Base-by-base conservation (phyloP, 2,888 invertebrate genomes). In the Oscheius onirici region DNA sequence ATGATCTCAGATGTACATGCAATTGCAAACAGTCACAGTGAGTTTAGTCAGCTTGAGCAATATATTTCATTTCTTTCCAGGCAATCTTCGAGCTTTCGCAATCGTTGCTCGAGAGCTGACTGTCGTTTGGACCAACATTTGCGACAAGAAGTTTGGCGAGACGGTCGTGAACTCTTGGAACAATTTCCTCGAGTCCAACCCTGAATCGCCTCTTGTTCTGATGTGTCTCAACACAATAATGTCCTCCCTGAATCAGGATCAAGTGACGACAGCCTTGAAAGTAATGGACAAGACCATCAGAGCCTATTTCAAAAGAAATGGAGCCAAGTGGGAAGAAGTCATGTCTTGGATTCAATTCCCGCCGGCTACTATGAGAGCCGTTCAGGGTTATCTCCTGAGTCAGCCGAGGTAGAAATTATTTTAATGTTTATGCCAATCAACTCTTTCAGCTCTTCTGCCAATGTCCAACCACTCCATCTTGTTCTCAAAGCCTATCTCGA, bases 41-140 rank as follows among this genome's bases (percentile, higher is more conserved):
- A 58, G 74, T 41, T 28, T 20, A n/a, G n/a, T n/a, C n/a, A n/a
- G n/a, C n/a, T n/a, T n/a, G n/a, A n/a, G n/a, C n/a, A n/a, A n/a
- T n/a, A n/a, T n/a, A n/a, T n/a, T n/a, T n/a, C n/a, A n/a, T n/a
- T 55, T 24, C 55, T 44, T 73, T 80, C 54, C 72, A 82, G 81
- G 72, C 2, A 77, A 79, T 43, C 72, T 78, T 0, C 74, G 72
- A 22, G 73, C 74, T 2, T 83, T 79, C 55, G 52, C 72, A 15
- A 69, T 73, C 11, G 79, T 86, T 8, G 76, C 80, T 3, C 54
- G 77, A 28, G 86, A 86, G 58, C 61, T 86, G 55, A 84, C 81
- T 15, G 57, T 74, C n/a, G 58, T 84, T 28, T 85, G 84, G 84
- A 73, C 79, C 26, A 69, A 79, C 24, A 79, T 83, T 41, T 43